These are phyloP conservation scores for Karalla daura DNA, from an alignment of 2,797 vertebrate species.

Conservation along the genomic window DNA sequence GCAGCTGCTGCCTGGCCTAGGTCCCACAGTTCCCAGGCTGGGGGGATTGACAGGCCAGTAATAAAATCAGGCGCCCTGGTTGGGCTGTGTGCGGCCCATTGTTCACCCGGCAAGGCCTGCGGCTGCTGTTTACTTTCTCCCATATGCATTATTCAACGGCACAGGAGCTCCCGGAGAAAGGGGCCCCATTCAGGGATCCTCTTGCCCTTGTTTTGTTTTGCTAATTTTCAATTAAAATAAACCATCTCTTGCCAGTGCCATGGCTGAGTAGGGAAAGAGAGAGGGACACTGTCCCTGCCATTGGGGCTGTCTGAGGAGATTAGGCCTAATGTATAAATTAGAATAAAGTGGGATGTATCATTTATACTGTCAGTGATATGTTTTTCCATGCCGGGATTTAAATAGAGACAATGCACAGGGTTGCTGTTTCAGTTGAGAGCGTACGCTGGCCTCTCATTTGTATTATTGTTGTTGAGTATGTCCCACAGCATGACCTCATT, in stretches of 20 bases:
- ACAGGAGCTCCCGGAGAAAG: conserved; percentile 98
- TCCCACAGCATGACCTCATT: conserved; percentile 58
- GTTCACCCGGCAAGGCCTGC: conserved; percentile 95
- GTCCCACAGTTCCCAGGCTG: conserved; percentile 97
- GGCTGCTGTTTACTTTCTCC: conserved; percentile 99
- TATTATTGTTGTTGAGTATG: conserved; percentile 45
- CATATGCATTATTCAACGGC: conserved; percentile 99
- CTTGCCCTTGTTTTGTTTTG: conserved; percentile 91
- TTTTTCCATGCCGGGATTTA: conserved; percentile 76
- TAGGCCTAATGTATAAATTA: conserved; percentile 78
- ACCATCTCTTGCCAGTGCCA: conserved; percentile 86
- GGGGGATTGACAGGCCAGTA: conserved; percentile 99
- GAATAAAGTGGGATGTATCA: conserved; percentile 83
- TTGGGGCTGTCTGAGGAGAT: conserved; percentile 79
- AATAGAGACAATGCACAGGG: conserved; percentile 66
- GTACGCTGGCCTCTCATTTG: conserved; percentile 58
- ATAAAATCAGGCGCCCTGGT: conserved; percentile 99
- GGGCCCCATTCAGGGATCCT: conserved; percentile 95
- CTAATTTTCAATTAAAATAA: conserved; percentile 93
- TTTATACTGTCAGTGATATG: conserved; percentile 81
- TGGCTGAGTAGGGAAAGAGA: conserved; percentile 80
- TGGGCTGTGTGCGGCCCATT: conserved; percentile 95
- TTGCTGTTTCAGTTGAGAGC: conserved; percentile 67
- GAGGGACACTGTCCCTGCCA: conserved; percentile 76
- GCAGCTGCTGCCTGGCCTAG: conserved; percentile 98